A percentile compares a stretch with the other conserved stretches of the same genome.
phyloP scores from a whole-genome alignment of 2,797 vertebrate species.

The Ispidina lecontei region DNA sequence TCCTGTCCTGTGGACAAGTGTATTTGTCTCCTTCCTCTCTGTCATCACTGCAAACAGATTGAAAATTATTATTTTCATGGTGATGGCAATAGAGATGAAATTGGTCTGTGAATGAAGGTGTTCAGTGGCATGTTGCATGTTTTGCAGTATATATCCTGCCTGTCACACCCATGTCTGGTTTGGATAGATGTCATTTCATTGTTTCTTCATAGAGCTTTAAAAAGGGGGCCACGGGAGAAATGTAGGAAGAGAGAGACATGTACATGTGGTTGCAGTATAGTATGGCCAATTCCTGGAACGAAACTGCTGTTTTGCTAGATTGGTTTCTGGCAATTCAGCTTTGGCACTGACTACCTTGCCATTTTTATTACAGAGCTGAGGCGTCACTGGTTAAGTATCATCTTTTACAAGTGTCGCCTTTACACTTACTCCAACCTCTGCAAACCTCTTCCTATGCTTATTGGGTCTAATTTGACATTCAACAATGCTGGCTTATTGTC shows the following conservation, averaged over 20 bases:
- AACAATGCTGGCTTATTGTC: not conserved
- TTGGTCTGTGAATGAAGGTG: not conserved
- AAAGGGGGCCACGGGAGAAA: accelerated
- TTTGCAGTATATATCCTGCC: not conserved
- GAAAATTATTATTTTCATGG: not conserved
- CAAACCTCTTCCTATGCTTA: not conserved
- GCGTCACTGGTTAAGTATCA: not conserved
- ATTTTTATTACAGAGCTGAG: not conserved
- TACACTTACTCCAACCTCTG: not conserved
- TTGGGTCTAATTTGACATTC: not conserved
- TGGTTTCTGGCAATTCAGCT: not conserved
- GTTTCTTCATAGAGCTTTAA: not conserved
- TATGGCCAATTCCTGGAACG: not conserved
- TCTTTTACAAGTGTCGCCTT: not conserved
- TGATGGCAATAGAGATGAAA: not conserved
- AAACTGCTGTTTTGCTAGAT: not conserved
- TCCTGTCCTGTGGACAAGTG: not conserved
- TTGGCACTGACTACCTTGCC: not conserved
- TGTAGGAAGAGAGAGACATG: too few species aligned
- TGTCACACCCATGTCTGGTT: not conserved
- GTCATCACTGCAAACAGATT: not conserved
- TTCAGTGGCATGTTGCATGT: not conserved
- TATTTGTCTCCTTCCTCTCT: not conserved
- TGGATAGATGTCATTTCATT: not conserved
- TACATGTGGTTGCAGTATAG: not conserved